A percentile compares a stretch with the other conserved stretches of the same genome.
These are phyloP conservation scores for Acleris sparsana DNA, from an alignment of 2,888 invertebrate genomes.

Conservation along the genomic window DNA sequence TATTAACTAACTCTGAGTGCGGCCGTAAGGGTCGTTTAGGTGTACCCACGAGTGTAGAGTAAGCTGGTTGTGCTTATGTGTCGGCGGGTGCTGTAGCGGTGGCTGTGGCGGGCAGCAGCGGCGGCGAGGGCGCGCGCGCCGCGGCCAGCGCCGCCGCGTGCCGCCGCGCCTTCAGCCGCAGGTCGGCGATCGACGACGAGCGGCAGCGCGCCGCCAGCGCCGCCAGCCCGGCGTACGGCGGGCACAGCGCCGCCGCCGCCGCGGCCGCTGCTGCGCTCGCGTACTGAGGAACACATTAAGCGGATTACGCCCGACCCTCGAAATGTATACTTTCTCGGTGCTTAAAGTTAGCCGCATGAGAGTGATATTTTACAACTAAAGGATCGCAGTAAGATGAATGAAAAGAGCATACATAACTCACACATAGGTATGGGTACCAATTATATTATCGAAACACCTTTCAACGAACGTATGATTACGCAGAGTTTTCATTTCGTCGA, in stretches of 20 bases:
- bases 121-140: slow-evolving; percentile 67
- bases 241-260: slow-evolving; percentile 86
- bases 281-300: slow-evolving; percentile 53
- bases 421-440: no score
- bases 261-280: slow-evolving; percentile 76
- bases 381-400: no score
- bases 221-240: slow-evolving; percentile 88
- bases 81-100: slow-evolving; percentile 59
- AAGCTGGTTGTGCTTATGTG: slow-evolving; percentile 55
- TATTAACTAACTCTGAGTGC: no score
- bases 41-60: neutral
- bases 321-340: neutral
- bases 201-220: slow-evolving; percentile 92
- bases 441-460: no score
- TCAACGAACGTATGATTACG: no score
- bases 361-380: no score
- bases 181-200: slow-evolving; percentile 96
- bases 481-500: no score
- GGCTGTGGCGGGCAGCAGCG: slow-evolving; percentile 42
- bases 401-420: no score
- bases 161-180: slow-evolving; percentile 95
- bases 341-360: no score
- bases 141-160: slow-evolving; percentile 94
- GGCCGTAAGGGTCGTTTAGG: no score
- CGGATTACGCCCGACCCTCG: neutral